phyloP scores from a whole-genome alignment of 2,113 vertebrate genomes.

The Arenaria interpres region DNA sequence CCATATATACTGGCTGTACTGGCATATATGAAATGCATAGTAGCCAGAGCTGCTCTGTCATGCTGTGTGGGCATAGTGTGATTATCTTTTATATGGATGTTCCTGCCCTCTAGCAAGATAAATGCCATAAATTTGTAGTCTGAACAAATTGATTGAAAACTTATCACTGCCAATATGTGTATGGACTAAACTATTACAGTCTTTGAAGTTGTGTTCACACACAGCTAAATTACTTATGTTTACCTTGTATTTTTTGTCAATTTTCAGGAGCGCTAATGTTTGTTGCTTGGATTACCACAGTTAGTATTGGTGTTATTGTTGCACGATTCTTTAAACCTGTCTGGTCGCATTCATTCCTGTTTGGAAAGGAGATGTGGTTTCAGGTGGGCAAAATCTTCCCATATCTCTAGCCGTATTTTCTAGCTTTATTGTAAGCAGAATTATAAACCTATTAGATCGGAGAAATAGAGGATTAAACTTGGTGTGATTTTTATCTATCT shows the following conservation, averaged over 20 bases:
- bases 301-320: conserved; percentile 81
- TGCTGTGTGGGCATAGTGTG: neutral
- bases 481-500: neutral
- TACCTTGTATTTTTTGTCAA: neutral
- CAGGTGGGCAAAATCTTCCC: conserved; percentile 75
- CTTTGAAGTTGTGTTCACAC: neutral
- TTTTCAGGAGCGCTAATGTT: conserved; percentile 84
- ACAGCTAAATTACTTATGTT: neutral
- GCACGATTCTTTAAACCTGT: conserved; percentile 85
- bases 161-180: fast-evolving
- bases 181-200: neutral
- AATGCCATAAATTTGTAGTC: neutral
- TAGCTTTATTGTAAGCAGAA: neutral
- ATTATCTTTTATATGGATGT: neutral
- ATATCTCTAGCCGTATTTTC: neutral
- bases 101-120: neutral
- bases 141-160: neutral
- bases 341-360: conserved; percentile 77
- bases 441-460: neutral
- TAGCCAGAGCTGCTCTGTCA: neutral
- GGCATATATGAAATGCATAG: neutral
- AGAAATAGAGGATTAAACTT: neutral
- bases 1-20: neutral
- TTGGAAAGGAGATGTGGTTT: conserved; percentile 85
- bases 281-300: conserved; percentile 83